Base-by-base conservation (phyloP, 2,113 vertebrate genomes). In the Oncorhynchus keta region DNA sequence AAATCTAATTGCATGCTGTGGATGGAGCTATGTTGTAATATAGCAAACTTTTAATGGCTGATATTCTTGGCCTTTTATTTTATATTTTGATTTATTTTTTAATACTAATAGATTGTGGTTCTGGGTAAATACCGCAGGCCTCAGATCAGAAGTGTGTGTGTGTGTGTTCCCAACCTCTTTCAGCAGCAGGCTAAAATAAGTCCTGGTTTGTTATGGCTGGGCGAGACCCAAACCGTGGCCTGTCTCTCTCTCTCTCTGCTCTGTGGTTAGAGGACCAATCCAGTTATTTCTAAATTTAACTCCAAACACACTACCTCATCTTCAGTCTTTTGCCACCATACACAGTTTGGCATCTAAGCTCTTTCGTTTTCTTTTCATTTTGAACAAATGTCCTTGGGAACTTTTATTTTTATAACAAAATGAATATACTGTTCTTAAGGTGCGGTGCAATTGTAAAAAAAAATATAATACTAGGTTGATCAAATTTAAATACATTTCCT, bases 51-150 rank as follows among this genome's bases (percentile, higher is more conserved):
- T 84, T 83, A 83, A 85, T 78, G 57, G 78, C 76, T 85, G 83
- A 91, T 91, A 84, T 89, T 84, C 76, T 89, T 90, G 89, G 88
- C 84, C 68, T 78, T 81, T 76, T 72, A 70, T 80, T 80, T 77
- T 79, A 69, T 78, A 87, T 35, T 91, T 84, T 88, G 88, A 93
- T 91, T 91, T 88, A 91, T 89, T 78, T 76, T 90, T 90, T 88
- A 89, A 91, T 86, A 89, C 86, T 90, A 91, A 89, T 89, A 86
- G 91, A 90, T 88, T 88, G 84, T 80, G 89, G 87, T 83, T 77
- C 82, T 84, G 86, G 51, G 76, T 88, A 75, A 83, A 85, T 75
- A 77, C 81, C 68, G 73, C 85, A 80, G 82, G 78, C 84, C 82
- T 89, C 76, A 80, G 67, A 86, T 86, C 78, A 84, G 84, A 79